Evolutionary conservation across 1,140 invertebrate species (phyloP), one percentile per base, ranked within the genome.

Genomic region (Centruroides vittatus): DNA sequence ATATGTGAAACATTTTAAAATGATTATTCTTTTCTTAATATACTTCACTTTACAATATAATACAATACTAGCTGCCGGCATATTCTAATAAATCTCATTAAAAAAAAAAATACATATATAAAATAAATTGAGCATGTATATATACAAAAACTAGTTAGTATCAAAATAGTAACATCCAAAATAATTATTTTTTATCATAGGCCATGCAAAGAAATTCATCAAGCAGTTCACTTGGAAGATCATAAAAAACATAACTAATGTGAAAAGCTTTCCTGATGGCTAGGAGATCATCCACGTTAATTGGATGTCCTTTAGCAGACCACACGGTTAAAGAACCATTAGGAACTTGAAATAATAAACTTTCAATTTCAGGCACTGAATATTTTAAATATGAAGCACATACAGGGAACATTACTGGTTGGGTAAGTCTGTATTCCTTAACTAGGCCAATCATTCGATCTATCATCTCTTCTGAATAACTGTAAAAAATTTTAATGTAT

Each of bases 371-470:
- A 48, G 52, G 58, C 11, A 67, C 51, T 47, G 85, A 85, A 61
- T 84, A 79, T 0, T 81, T 81, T 0, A 84, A 81, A 36, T 85
- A 71, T 48, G 81, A 81, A 35, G 88, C 85, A 61, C 89, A 78
- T 46, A 93, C 83, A 0, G 89, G 83, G 69, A 90, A 93, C 3
- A 88, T 91, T 58, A 93, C 78, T 53, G 78, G 75, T 67, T 84
- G 82, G 9, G 74, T 77, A 0, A 83, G 71, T 1, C 75, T 70
- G 48, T 78, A 77, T 10, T 77, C 74, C 35, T 75, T 74, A 1
- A 89, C 72, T 10, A 75, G 66, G 10, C 81, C 68, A n/a, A 84
- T 67, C 89, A 93, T 93, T 46, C 77, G 75, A 0, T 83, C 73
- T 0, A 90, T 80, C 50, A 89, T 82, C 0, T 81, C 73, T 41